These are phyloP conservation scores for Eueremaeus valkanovi DNA, from an alignment of 2,888 invertebrate genomes.

Conservation along the genomic window DNA sequence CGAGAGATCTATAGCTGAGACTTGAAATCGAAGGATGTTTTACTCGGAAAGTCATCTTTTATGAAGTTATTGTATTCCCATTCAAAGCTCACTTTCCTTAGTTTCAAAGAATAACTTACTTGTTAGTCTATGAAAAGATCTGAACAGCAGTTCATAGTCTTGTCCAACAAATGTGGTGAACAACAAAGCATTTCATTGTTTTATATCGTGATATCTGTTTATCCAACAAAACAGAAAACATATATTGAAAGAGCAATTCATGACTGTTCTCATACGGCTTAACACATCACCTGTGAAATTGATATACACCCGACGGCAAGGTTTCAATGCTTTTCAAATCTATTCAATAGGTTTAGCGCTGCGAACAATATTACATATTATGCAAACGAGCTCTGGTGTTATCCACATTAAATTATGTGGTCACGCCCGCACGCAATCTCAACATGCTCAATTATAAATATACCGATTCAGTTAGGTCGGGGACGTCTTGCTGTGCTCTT, in stretches of 20 bases:
- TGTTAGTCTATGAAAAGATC: no score
- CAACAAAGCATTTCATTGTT: not conserved
- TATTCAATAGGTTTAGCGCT: not conserved
- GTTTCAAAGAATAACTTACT: no score
- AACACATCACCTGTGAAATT: not conserved
- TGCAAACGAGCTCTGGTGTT: not conserved
- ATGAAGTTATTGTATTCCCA: no score
- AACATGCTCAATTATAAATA: no score
- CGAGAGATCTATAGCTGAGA: not conserved
- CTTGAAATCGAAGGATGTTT: no score
- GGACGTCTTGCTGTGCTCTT: not conserved
- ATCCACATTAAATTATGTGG: not conserved
- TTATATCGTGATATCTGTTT: not conserved
- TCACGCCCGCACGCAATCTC: not conserved
- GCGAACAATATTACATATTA: not conserved
- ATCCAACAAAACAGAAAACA: not conserved
- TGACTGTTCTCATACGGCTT: not conserved
- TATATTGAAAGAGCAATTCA: not conserved
- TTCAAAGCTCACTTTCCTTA: no score
- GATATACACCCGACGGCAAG: conserved; percentile 20
- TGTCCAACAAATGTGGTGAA: not conserved
- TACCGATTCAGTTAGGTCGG: not conserved
- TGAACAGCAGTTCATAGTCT: not conserved
- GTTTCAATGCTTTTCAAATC: not conserved
- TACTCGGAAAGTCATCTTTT: no score